A percentile compares a stretch with the other conserved stretches of the same genome.
phyloP scores from a whole-genome alignment of 1,140 invertebrate genomes.

The Temnothorax nylanderi region DNA sequence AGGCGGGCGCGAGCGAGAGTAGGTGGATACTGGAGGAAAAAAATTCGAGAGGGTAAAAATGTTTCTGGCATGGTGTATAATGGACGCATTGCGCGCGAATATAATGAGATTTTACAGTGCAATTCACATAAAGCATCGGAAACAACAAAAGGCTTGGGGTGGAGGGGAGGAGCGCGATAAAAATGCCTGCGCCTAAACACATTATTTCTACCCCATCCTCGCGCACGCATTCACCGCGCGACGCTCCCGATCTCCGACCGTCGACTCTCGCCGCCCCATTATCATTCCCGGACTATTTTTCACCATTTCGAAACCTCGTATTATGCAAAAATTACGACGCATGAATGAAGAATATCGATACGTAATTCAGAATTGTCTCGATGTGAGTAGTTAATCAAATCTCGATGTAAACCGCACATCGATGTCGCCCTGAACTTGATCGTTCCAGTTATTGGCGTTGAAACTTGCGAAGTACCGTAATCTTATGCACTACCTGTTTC shows the following conservation, averaged over 20 bases:
- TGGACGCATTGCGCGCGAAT: slow-evolving; percentile 81
- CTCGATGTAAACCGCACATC: neutral
- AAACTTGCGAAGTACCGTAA: slow-evolving; percentile 11
- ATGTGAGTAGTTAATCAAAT: slow-evolving; percentile 25
- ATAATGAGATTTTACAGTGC: slow-evolving; percentile 85
- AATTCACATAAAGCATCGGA: slow-evolving; percentile 85
- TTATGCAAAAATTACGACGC: slow-evolving; percentile 7
- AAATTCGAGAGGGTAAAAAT: slow-evolving; percentile 76
- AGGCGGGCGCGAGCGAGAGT: slow-evolving; percentile 51
- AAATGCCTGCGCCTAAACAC: slow-evolving; percentile 83
- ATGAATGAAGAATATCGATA: slow-evolving; percentile 21
- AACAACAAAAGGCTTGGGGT: slow-evolving; percentile 79
- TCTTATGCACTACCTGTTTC: slow-evolving; percentile 53
- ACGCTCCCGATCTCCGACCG: slow-evolving; percentile 58
- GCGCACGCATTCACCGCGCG: slow-evolving; percentile 43
- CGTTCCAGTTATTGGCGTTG: neutral
- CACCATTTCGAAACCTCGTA: slow-evolving; percentile 28
- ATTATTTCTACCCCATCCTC: slow-evolving; percentile 80
- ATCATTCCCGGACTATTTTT: slow-evolving; percentile 53
- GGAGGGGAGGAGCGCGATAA: slow-evolving; percentile 76
- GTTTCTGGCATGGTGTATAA: slow-evolving; percentile 83
- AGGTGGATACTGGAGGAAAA: slow-evolving; percentile 61
- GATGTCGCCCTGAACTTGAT: slow-evolving; percentile 28
- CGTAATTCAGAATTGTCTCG: slow-evolving; percentile 22
- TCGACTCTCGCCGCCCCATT: slow-evolving; percentile 61